Base-by-base conservation (phyloP, 2,797 vertebrate genomes). In the Hemibagrus guttatus region DNA sequence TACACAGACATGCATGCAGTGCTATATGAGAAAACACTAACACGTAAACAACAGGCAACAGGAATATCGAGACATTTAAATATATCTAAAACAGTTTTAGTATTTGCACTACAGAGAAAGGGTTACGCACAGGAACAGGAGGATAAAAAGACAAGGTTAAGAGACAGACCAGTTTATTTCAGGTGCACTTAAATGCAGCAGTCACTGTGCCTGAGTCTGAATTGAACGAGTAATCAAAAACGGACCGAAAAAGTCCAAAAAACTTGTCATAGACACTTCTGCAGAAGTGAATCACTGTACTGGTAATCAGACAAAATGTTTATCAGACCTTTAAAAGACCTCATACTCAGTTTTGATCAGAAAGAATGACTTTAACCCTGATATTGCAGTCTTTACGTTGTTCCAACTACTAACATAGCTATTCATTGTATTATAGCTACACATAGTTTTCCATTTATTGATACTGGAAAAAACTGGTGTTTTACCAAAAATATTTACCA, bases 191-290 rank as follows among this genome's bases (percentile, higher is more conserved):
- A 75, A 75, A 83, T 83, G 79, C 74, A 84, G 87, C 84, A 87
- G 86, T 88, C 46, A 81, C 72, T 87, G 84, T 80, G 83, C 87
- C 88, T 90, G 88, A 89, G 85, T 84, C 88, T 87, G 85, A 88
- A 81, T 66, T 81, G 87, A 88, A 83, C 69, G 54, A 69, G 76
- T 83, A 71, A 88, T 86, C 63, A 82, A 87, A 82, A 86, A 82
- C 74, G 86, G 88, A 88, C 89, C 83, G 86, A 89, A 68, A 90
- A 86, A 85, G 86, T 87, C 88, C 86, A 90, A 85, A 61, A 75
- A 85, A 8, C 46, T 82, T 86, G 74, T 80, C 26, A 71, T 82
- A 87, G 85, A 87, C 81, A 84, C 87, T 88, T 89, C 88, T 76
- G 87, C 86, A 87, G 87, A 91, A 89, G 87, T 89, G 84, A 81